A percentile compares a stretch with the other conserved stretches of the same genome.
Evolutionary conservation across 2,797 vertebrate genomes (phyloP).

Genomic region (Pseudopleuronectes americanus): DNA sequence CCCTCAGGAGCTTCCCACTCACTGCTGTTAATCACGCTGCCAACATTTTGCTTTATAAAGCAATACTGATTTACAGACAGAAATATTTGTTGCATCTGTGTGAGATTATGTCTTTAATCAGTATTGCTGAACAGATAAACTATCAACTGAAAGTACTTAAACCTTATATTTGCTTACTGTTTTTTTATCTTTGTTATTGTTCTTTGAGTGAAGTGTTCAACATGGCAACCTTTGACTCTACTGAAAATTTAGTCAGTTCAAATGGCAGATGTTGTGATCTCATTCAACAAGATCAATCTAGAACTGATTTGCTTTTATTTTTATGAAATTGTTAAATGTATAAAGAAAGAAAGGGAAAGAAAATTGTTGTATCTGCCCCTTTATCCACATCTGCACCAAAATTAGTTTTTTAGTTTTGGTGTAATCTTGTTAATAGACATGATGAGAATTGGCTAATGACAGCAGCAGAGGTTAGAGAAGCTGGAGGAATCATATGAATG

Average conservation of each 20-base stretch:
- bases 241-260: neutral
- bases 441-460: no score
- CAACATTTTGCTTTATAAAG: neutral
- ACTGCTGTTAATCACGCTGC: neutral
- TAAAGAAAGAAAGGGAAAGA: neutral
- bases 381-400: neutral
- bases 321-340: no score
- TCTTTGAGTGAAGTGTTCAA: neutral
- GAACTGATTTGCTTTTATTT: neutral
- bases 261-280: neutral
- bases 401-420: neutral
- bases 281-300: conserved; percentile 28
- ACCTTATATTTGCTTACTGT: neutral
- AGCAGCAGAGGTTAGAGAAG: no score
- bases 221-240: conserved; percentile 1
- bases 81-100: neutral
- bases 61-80: neutral
- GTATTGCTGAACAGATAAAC: neutral
- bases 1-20: conserved; percentile 5
- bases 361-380: neutral
- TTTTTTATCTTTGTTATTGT: neutral
- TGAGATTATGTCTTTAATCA: neutral
- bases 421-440: neutral
- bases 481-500: no score
- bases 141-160: neutral